Evolutionary conservation across 2,888 invertebrate genomes (phyloP), one percentile per base, ranked within the genome.

Genomic region (Gerris lacustris): DNA sequence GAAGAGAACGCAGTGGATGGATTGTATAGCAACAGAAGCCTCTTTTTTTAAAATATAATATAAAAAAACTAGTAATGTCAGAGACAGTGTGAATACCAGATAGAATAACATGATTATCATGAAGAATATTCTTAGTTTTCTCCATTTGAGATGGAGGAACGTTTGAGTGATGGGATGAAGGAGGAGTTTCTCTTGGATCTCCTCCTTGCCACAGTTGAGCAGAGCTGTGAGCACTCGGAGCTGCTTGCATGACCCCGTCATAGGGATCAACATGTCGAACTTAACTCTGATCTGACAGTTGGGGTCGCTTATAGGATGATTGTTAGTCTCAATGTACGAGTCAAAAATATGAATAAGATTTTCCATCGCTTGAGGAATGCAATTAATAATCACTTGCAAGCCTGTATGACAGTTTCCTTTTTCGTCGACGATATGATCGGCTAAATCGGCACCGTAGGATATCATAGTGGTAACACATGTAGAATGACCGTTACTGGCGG

Each of bases 81-180:
- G 77, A 0, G 84, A 82, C 6, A 80, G 73, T 1, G 85, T 82
- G 75, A 85, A 85, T 6, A 84, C 71, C 0, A 81, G 79, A 74
- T 85, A 85, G 6, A 84, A 77, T 6, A 80, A 79, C 72, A 85
- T 81, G 6, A 84, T 83, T 1, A 81, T 80, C 72, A 84, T 84
- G 77, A 85, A 86, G 76, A 85, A 84, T 45, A 82, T 81, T 45
- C 83, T 77, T 9, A 86, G 77, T 6, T 83, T 84, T 71, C 82
- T 82, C 86, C 86, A 86, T 79, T 86, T 86, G 1, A 85, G 77
- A 72, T 81, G 82, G 0, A 86, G 77, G 75, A 85, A 86, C 73
- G 84, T 85, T 77, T 86, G 85, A 5, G 85, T 80, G 62, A 85
- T 77, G 0, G 86, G 86, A 78, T 86, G 86, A 0, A 85, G 81